These are phyloP conservation scores for Crocodylus rhombifer DNA, from an alignment of 2,797 vertebrate genomes.

Conservation along the genomic window DNA sequence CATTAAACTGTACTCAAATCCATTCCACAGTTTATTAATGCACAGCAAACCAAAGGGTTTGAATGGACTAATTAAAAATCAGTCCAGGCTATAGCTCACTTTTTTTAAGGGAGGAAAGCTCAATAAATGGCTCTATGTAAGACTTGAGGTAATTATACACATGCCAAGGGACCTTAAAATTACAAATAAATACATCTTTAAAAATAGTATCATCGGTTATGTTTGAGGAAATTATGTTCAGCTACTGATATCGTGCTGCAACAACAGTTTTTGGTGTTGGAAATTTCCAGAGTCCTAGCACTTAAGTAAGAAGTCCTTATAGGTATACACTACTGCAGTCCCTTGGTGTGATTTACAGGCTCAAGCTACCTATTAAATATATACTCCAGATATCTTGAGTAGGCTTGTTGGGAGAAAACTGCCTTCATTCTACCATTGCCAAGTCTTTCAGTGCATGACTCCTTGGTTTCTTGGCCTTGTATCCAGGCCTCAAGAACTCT, in stretches of 20 bases:
- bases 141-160: background rate
- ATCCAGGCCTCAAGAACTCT: constrained; percentile 88
- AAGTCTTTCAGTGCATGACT: constrained; percentile 88
- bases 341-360: background rate
- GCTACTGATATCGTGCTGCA: background rate
- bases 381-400: background rate
- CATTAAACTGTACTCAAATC: constrained; percentile 53
- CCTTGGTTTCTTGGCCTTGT: constrained; percentile 91
- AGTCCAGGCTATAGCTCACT: background rate
- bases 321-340: background rate
- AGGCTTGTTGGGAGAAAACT: background rate
- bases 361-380: background rate
- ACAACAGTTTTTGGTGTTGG: background rate
- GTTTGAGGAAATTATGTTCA: no score
- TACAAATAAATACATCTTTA: constrained; percentile 49
- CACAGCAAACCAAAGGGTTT: background rate
- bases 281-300: background rate
- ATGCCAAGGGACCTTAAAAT: background rate
- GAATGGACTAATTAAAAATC: background rate
- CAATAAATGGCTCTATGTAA: background rate
- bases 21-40: background rate
- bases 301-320: background rate
- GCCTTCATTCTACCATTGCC: constrained; percentile 90
- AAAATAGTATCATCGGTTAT: background rate
- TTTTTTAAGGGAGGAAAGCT: background rate